These are phyloP conservation scores for Apostichopus leukothele DNA, from an alignment of 53 echinoderm and acorn worm species.

Conservation along the genomic window DNA sequence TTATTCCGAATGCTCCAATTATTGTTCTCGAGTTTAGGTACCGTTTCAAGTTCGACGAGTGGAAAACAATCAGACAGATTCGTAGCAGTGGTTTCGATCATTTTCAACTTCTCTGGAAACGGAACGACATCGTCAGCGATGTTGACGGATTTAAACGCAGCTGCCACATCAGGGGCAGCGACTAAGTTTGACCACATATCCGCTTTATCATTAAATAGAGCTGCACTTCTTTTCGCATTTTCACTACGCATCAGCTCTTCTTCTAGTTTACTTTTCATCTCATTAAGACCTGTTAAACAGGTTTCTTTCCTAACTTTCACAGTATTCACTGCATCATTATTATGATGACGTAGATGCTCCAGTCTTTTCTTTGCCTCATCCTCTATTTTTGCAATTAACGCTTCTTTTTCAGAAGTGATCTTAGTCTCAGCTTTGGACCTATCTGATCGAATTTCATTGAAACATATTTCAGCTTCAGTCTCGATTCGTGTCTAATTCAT, in stretches of 20 bases:
- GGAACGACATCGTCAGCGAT: neutral
- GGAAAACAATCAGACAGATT: neutral
- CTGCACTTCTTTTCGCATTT: neutral
- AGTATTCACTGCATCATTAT: neutral
- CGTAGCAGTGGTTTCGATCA: neutral
- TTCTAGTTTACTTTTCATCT: neutral
- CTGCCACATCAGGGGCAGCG: neutral
- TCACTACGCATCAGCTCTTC: neutral
- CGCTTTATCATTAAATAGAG: neutral
- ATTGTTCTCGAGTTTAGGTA: neutral
- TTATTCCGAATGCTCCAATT: neutral
- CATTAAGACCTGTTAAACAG: neutral
- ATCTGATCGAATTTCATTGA: neutral
- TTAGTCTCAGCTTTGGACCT: neutral
- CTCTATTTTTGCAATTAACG: neutral
- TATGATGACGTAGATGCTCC: neutral
- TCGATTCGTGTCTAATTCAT: neutral
- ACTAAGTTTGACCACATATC: neutral
- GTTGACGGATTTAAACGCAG: neutral
- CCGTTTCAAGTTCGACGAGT: neutral
- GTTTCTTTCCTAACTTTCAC: neutral
- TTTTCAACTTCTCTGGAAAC: neutral
- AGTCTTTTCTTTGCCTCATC: neutral
- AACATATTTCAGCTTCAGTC: neutral
- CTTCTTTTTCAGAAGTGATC: neutral